A percentile compares a stretch with the other conserved stretches of the same genome.
Evolutionary conservation across 23 tunicate species (phyloP).

Genomic region (Oikopleura dioica): DNA sequence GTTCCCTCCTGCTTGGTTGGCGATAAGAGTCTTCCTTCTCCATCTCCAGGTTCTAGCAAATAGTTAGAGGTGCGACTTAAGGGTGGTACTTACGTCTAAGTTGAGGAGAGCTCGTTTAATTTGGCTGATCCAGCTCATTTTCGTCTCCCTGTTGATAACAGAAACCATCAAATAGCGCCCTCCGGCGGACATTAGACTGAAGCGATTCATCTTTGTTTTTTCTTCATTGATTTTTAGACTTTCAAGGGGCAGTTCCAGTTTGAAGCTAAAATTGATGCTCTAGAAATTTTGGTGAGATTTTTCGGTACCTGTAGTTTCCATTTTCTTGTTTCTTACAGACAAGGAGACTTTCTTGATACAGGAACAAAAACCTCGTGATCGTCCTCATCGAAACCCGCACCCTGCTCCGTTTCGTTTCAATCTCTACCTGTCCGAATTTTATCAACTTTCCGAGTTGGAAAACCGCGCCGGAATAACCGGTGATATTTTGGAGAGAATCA

Average conservation of each 20-base stretch:
- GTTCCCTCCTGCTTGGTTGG: no score
- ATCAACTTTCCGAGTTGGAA: neutral
- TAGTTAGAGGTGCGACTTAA: no score
- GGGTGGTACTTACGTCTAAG: no score
- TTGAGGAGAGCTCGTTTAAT: slow-evolving; percentile 10
- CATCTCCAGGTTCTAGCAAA: no score
- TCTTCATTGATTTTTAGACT: neutral
- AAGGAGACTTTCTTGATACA: neutral
- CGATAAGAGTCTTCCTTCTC: no score
- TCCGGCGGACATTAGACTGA: neutral
- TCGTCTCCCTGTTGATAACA: neutral
- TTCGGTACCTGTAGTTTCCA: no score
- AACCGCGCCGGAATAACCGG: neutral
- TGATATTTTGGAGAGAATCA: slow-evolving; percentile 12
- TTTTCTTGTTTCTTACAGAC: slow-evolving; percentile 4
- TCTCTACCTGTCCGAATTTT: neutral
- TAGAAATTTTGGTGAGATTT: no score
- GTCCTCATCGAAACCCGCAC: slow-evolving; percentile 6
- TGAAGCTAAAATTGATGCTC: neutral
- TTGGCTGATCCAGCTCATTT: neutral
- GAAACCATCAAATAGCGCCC: slow-evolving; percentile 1
- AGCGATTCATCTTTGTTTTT: slow-evolving; percentile 3
- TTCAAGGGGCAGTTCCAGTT: slow-evolving; percentile 10
- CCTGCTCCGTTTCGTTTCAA: neutral
- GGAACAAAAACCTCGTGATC: neutral